Evolutionary conservation across 2,113 vertebrate genomes (phyloP).

Genomic region (Xyliphius kryptos): DNA sequence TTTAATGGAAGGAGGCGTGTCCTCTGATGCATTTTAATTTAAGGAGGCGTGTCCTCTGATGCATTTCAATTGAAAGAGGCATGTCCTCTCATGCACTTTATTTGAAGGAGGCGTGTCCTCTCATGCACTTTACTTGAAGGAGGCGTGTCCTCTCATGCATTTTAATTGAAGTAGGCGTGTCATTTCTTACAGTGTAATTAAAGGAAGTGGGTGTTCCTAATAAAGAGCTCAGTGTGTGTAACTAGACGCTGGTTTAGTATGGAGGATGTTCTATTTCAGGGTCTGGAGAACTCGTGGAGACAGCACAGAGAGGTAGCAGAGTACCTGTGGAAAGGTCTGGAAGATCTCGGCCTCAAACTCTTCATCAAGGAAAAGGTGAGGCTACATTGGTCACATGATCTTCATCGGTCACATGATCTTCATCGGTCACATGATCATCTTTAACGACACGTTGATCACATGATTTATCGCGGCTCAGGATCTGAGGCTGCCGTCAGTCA

Average conservation of each 20-base stretch:
- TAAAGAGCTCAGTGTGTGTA: too few species aligned
- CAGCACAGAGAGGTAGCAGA: constrained; percentile 66
- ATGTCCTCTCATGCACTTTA: too few species aligned
- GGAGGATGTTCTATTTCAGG: constrained; percentile 64
- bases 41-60: too few species aligned
- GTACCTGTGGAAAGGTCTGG: constrained; percentile 71
- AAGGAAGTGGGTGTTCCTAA: not conserved
- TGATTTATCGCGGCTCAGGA: constrained; percentile 46
- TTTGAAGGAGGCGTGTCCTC: too few species aligned
- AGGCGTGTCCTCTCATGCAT: too few species aligned
- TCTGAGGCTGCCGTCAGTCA: constrained; percentile 82
- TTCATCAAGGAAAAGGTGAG: constrained; percentile 83
- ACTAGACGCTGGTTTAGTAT: too few species aligned
- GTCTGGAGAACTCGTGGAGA: constrained; percentile 81
- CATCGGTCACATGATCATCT: not conserved
- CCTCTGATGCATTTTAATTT: too few species aligned
- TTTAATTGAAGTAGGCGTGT: too few species aligned
- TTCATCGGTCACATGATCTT: not conserved
- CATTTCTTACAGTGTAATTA: too few species aligned
- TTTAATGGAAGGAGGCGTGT: too few species aligned
- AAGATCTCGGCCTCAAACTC: constrained; percentile 77
- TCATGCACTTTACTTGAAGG: too few species aligned
- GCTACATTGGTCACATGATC: not conserved
- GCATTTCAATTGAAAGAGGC: too few species aligned
- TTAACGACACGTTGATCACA: not conserved